Evolutionary conservation across 2,797 vertebrate species (phyloP).

Genomic region (Chaetophractus vellerosus): DNA sequence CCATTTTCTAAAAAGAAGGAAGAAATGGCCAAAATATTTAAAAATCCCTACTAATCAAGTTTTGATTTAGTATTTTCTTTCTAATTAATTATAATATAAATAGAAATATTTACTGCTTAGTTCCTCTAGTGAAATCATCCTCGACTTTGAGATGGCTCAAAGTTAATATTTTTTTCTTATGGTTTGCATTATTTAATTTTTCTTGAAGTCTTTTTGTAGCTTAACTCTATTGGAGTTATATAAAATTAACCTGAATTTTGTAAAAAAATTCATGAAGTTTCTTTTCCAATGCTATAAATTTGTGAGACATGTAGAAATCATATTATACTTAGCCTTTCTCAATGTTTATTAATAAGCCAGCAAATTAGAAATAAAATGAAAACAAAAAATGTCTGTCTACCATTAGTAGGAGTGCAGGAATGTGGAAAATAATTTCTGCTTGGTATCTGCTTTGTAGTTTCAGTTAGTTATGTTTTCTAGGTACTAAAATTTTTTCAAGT

Average conservation of each 20-base stretch:
- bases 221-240: conserved; percentile 26
- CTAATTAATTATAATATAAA: conserved; percentile 41
- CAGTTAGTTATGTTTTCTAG: conserved; percentile 50
- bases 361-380: neutral
- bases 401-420: neutral
- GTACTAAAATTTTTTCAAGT: conserved; percentile 30
- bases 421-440: neutral
- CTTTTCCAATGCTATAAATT: conserved; percentile 45
- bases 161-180: neutral
- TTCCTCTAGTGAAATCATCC: conserved; percentile 7
- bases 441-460: conserved; percentile 19
- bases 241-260: conserved; percentile 52
- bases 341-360: conserved; percentile 56
- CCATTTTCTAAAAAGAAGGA: conserved; percentile 41
- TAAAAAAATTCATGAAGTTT: neutral
- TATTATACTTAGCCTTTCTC: neutral
- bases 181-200: conserved; percentile 54
- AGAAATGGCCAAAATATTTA: conserved; percentile 26
- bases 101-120: conserved; percentile 40
- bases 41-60: conserved; percentile 1
- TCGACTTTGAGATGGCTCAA: conserved; percentile 48
- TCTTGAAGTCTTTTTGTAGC: conserved; percentile 14
- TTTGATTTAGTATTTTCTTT: conserved; percentile 60
- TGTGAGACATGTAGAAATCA: neutral
- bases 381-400: neutral